Evolutionary conservation across 2,888 invertebrate species (phyloP).

Genomic region (Clepsis dumicolana): DNA sequence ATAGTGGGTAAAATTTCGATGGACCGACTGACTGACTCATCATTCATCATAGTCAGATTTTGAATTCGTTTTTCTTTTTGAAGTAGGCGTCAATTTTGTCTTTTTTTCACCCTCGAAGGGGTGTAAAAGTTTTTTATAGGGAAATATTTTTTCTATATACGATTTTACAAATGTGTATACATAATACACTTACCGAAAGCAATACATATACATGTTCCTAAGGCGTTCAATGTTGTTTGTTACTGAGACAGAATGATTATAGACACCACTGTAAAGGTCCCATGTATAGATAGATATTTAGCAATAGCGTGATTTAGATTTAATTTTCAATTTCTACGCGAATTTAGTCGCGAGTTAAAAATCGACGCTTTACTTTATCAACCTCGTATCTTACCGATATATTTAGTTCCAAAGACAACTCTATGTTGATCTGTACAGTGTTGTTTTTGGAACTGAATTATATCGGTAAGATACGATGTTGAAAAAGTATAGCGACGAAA

Average conservation of each 20-base stretch:
- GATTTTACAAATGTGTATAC: neutral
- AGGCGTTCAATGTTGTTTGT: neutral
- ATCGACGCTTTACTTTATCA: neutral
- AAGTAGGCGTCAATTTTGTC: neutral
- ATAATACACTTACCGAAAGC: neutral
- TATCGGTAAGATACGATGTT: too few relatives aligned
- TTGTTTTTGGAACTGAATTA: too few relatives aligned
- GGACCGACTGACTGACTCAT: neutral
- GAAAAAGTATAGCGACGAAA: too few relatives aligned
- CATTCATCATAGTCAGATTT: neutral
- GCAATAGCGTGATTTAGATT: neutral
- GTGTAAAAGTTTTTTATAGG: neutral
- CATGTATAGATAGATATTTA: neutral
- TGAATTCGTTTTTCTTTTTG: neutral
- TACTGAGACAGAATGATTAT: neutral
- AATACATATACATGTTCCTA: slow-evolving; percentile 8
- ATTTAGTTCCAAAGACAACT: too few relatives aligned
- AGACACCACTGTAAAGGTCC: neutral
- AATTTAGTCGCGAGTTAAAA: neutral
- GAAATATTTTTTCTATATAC: neutral
- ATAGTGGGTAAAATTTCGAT: neutral
- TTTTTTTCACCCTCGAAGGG: neutral
- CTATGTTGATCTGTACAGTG: too few relatives aligned
- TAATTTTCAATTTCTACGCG: neutral
- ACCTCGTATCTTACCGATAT: too few relatives aligned